These are phyloP conservation scores for Crocuta crocuta DNA, from an alignment of 2,113 vertebrate species.

Conservation along the genomic window DNA sequence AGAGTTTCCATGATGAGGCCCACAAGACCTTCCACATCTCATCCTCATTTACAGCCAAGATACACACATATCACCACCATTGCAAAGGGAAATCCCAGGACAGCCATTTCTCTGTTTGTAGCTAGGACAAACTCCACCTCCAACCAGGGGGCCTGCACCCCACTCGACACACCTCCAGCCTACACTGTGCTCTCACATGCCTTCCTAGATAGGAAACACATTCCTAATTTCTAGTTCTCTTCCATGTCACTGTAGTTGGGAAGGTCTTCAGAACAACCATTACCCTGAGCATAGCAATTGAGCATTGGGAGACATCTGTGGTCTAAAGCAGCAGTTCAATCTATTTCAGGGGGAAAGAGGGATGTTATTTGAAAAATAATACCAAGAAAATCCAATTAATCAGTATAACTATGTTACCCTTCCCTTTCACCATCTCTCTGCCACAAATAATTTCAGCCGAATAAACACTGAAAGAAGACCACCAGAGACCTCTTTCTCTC, in stretches of 20 bases:
- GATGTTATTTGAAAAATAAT: not conserved
- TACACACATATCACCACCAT: not conserved
- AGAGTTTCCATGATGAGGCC: constrained; percentile 70
- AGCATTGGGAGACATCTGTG: not conserved
- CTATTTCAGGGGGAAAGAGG: not conserved
- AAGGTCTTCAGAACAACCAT: constrained; percentile 11
- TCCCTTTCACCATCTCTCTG: not conserved
- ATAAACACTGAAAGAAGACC: constrained; percentile 17
- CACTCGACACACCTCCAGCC: not conserved
- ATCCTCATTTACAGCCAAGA: not conserved
- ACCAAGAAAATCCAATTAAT: not conserved
- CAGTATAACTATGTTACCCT: not conserved
- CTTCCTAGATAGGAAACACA: not conserved
- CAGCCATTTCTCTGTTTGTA: not conserved
- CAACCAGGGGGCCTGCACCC: not conserved
- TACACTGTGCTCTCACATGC: not conserved
- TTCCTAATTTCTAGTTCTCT: not conserved
- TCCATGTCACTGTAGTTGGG: not conserved
- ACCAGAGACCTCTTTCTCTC: not conserved
- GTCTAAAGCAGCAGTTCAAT: not conserved
- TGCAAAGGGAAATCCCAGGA: constrained; percentile 18
- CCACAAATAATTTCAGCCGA: not conserved
- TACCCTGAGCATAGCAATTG: not conserved
- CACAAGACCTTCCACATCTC: not conserved
- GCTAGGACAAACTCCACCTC: not conserved